These are phyloP conservation scores for Laticauda laticaudata DNA, from an alignment of 2,113 vertebrate genomes.

Conservation along the genomic window DNA sequence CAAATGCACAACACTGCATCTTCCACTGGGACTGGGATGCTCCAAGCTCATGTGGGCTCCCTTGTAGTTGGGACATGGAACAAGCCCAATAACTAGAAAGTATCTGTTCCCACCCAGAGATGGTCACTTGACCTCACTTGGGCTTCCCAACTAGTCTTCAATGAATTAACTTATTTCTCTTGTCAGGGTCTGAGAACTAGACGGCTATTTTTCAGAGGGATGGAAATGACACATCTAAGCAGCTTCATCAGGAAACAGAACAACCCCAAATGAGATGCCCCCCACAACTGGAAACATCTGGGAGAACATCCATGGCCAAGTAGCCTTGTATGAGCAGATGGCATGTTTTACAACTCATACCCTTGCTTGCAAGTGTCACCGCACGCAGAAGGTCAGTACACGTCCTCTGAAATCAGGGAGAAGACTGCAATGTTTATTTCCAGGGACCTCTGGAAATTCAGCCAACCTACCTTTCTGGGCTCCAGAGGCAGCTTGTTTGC, in stretches of 20 bases:
- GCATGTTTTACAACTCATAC: not conserved
- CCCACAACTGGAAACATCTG: too few species aligned
- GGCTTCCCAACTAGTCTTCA: not conserved
- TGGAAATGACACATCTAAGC: not conserved
- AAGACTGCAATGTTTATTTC: not conserved
- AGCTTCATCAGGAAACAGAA: not conserved
- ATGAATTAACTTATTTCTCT: too few species aligned
- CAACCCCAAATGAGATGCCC: not conserved
- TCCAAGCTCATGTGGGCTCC: too few species aligned
- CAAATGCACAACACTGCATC: not conserved
- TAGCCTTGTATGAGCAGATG: not conserved
- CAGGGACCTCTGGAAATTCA: not conserved
- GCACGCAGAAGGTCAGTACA: not conserved
- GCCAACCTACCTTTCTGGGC: not conserved
- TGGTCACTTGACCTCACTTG: too few species aligned
- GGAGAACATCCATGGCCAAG: not conserved
- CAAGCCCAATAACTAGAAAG: not conserved
- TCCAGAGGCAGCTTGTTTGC: not conserved
- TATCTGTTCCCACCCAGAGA: not conserved
- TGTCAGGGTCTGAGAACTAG: not conserved
- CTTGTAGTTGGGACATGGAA: not conserved
- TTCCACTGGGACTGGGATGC: not conserved
- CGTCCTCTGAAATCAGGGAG: not conserved
- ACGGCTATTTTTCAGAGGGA: not conserved
- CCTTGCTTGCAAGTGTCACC: not conserved